Evolutionary conservation across 2,113 vertebrate species (phyloP), one percentile per base, ranked within the genome.

Genomic region (Empidonax traillii): DNA sequence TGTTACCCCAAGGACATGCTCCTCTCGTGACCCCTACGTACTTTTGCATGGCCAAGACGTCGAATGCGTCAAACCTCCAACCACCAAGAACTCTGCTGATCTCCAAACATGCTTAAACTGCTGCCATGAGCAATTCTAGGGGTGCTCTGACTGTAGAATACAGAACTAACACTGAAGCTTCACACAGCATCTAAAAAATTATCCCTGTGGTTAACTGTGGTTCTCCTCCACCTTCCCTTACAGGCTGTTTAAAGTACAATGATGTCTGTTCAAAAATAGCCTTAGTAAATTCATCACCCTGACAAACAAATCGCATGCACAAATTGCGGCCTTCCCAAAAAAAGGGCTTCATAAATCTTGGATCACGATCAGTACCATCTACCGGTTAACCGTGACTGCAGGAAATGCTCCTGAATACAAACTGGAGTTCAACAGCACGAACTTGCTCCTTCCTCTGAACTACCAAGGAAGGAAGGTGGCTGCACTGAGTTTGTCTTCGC

Each of bases 11-110:
- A 94, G 74, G 30, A 86, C 16, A 13, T 0, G 9, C 7, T 88
- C 80, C 63, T 43, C 61, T 63, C 39, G 9, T 2, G 0, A 86
- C 31, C 30, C 69, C 56, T 23, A 2, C 2, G 27, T 44, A n/a
- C 43, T 58, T 16, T n/a, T 0, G 0, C 15, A 33, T 2, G 13
- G 51, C 74, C 84, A 14, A 65, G 18, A n/a, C 1, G 0, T 1
- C 30, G 3, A 55, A 28, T 3, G 16, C 0, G 7, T 81, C 56
- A 67, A 90, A 52, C 4, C 27, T 65, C 44, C 61, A 31, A 68
- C 41, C 4, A 27, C 8, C 44, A 46, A 21, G 56, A 77, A 73
- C 25, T 52, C 1, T 68, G 27, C 27, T 55, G 1, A 22, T 84
- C 63, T 77, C 75, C 28, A 73, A 76, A 82, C 31, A 51, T 0